phyloP scores from a whole-genome alignment of 2,888 invertebrate species.

The Mesorhabditis sp. region DNA sequence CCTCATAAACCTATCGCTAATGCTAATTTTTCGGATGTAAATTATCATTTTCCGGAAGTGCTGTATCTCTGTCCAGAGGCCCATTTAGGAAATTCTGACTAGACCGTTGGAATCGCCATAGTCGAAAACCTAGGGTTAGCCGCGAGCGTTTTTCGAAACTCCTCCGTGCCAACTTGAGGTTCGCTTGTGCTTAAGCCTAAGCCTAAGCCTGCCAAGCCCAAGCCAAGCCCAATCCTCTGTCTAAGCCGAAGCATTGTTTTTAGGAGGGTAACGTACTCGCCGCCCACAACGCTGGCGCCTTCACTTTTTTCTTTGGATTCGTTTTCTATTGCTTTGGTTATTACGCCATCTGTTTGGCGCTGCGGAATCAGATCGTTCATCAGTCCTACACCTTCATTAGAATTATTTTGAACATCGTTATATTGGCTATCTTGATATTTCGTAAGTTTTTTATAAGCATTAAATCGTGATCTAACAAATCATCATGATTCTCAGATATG shows the following conservation, averaged over 20 bases:
- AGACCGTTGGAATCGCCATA: no score
- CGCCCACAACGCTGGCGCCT: slow-evolving; percentile 71
- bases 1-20: no score
- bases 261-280: slow-evolving; percentile 69
- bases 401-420: background rate
- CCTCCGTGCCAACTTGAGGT: no score
- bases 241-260: slow-evolving; percentile 16
- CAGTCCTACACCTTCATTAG: background rate
- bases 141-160: no score
- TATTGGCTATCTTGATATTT: slow-evolving; percentile 17
- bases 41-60: no score
- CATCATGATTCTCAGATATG: slow-evolving; percentile 12
- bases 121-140: no score
- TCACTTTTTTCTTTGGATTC: slow-evolving; percentile 57
- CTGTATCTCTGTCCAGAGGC: no score
- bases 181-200: no score
- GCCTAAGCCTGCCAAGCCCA: no score
- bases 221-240: no score
- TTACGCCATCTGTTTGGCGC: background rate
- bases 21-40: no score
- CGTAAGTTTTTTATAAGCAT: slow-evolving; percentile 15
- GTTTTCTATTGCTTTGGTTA: slow-evolving; percentile 17
- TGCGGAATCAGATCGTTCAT: background rate
- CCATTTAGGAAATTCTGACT: no score
- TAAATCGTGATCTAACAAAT: background rate